Conservation (phyloP, 1,140 invertebrate species). For the Campoletis sonorensis region DNA sequence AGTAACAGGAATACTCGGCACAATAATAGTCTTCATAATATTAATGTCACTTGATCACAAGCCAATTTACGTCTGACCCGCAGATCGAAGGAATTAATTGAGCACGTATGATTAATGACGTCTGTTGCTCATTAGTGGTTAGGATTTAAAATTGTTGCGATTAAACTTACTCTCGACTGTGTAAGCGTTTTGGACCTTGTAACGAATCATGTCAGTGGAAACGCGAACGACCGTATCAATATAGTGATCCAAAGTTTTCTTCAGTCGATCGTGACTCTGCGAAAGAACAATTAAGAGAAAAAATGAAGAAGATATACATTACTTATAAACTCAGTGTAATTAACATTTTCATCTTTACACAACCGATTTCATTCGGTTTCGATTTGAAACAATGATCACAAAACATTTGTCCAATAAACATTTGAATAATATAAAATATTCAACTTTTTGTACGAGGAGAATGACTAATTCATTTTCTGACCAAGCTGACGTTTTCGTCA, state of each 20-base stretch:
- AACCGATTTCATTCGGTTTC: too few species aligned
- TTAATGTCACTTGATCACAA: constrained; percentile 61
- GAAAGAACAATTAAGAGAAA: constrained; percentile 33
- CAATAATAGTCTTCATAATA: constrained; percentile 63
- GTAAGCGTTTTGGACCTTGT: constrained; percentile 60
- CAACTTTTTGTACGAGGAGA: background rate
- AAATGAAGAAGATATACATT: too few species aligned
- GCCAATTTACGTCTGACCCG: constrained; percentile 62
- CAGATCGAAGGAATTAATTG: background rate
- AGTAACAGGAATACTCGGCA: constrained; percentile 62
- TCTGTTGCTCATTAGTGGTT: too few species aligned
- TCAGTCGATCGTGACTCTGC: constrained; percentile 76
- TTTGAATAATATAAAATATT: too few species aligned
- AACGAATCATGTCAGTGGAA: constrained; percentile 78
- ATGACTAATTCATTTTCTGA: background rate
- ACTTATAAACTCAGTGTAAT: constrained; percentile 7
- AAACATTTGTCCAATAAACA: too few species aligned
- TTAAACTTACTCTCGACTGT: constrained; percentile 57
- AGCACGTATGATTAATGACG: background rate
- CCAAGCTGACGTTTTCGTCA: background rate
- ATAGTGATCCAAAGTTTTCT: constrained; percentile 76
- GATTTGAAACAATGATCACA: too few species aligned
- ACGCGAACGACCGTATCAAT: constrained; percentile 77
- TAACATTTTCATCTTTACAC: constrained; percentile 28
- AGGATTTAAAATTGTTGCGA: too few species aligned